Evolutionary conservation across 2,113 vertebrate species (phyloP), one percentile per base, ranked within the genome.

Genomic region (Crotalus tigris): DNA sequence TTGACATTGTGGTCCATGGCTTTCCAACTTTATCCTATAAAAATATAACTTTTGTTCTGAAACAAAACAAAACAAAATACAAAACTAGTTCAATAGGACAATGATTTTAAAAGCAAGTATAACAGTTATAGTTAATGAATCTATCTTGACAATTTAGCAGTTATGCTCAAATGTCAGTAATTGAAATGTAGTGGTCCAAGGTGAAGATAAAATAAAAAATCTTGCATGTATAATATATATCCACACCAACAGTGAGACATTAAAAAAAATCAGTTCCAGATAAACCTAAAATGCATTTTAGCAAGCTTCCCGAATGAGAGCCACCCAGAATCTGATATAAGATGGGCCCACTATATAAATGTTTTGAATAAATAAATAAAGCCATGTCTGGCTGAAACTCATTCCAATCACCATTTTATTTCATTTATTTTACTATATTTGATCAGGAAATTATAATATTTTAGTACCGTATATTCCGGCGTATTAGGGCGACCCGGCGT

Each of bases 141-240:
- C n/a, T 26, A 9, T 85, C 51, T 39, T 81, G 29, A 75, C 54
- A 54, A 24, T 91, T 81, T 33, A 81, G 10, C 29, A 91, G 51
- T 26, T 81, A 85, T 39, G 26, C 51, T 91, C 51, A 55, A 81
- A 54, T 81, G 64, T 55, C n/a, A 33, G 29, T 54, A 75, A 7
- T 33, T 90, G 11, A 90, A 90, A 90, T 24, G 3, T 53, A n/a
- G 29, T 3, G 19, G 75, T n/a, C 51, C 57, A 85, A 85, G n/a
- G 54, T 53, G 85, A 91, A 85, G 64, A 85, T 91, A 85, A 81
- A 55, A 49, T 91, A 33, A 91, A 91, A 51, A 91, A 85, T 39
- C 64, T 55, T 54, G 64, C 51, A 85, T 54, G 44, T 12, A 24
- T 81, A 33, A 81, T 75, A 54, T 23, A 75, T 51, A 33, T 51